These are phyloP conservation scores for Canis aureus DNA, from an alignment of 2,113 vertebrate species.

Conservation along the genomic window DNA sequence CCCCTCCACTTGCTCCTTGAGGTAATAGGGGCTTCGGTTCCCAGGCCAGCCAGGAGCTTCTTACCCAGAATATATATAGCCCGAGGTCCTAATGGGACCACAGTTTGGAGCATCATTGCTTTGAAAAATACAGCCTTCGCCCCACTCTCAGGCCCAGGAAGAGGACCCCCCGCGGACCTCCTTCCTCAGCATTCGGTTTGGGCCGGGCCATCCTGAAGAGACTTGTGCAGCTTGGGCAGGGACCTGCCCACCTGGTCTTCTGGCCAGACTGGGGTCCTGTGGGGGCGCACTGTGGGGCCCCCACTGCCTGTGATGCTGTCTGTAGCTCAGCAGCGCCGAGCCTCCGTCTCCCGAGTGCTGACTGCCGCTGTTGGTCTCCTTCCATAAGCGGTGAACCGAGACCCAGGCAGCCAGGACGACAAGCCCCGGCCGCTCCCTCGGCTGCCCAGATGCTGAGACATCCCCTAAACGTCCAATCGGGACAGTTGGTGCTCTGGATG, in stretches of 20 bases:
- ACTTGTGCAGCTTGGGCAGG: not conserved
- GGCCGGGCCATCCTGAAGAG: not conserved
- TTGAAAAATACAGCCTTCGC: not conserved
- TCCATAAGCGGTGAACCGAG: not conserved
- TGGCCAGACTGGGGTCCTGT: not conserved
- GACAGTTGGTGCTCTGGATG: not conserved
- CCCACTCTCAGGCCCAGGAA: not conserved
- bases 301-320: not conserved
- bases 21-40: not conserved
- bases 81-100: not conserved
- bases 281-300: not conserved
- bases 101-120: no score
- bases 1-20: not conserved
- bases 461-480: fast-evolving
- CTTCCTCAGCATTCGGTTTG: not conserved
- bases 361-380: not conserved
- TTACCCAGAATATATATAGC: not conserved
- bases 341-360: not conserved
- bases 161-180: not conserved
- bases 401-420: not conserved
- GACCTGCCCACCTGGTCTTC: not conserved
- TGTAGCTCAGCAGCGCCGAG: not conserved
- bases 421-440: not conserved
- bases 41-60: not conserved
- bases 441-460: not conserved